Percentiles rank a stretch among this genome's conserved stretches.
phyloP scores from a whole-genome alignment of 2,888 invertebrate species.

The Pterostichus madidus region DNA sequence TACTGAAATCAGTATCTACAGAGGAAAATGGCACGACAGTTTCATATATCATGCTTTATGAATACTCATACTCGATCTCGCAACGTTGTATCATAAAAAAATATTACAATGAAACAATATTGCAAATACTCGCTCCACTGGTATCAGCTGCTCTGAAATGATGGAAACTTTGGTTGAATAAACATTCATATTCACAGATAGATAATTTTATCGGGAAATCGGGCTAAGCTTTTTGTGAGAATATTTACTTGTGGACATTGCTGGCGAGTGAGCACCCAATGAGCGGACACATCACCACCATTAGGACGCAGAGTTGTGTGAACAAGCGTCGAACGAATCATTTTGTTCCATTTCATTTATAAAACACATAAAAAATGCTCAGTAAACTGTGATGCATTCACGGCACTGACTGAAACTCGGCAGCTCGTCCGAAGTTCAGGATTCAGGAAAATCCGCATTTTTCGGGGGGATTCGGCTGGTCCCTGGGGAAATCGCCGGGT shows the following conservation, averaged over 20 bases:
- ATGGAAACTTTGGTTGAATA: slow-evolving; percentile 41
- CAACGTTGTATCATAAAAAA: slow-evolving; percentile 28
- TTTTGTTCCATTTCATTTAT: slow-evolving; percentile 64
- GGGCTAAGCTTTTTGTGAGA: slow-evolving; percentile 6
- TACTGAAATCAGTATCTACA: slow-evolving; percentile 13
- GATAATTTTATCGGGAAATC: slow-evolving; percentile 44
- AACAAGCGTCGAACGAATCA: slow-evolving; percentile 5
- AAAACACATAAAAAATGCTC: slow-evolving; percentile 59
- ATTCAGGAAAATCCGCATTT: slow-evolving; percentile 61
- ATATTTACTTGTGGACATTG: slow-evolving; percentile 9
- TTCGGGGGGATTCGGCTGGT: slow-evolving; percentile 61
- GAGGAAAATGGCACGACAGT: slow-evolving; percentile 40
- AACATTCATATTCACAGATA: slow-evolving; percentile 34
- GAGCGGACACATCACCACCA: slow-evolving; percentile 63
- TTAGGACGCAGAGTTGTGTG: slow-evolving; percentile 49
- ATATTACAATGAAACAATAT: slow-evolving; percentile 41
- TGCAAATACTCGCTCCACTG: slow-evolving; percentile 17
- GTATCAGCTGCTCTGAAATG: slow-evolving; percentile 34
- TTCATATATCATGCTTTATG: slow-evolving; percentile 45
- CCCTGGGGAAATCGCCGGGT: slow-evolving; percentile 62
- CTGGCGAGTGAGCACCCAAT: slow-evolving; percentile 54
- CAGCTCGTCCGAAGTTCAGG: slow-evolving; percentile 21
- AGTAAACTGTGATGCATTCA: slow-evolving; percentile 40
- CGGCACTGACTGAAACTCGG: background rate
- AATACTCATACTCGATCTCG: slow-evolving; percentile 44